Evolutionary conservation across 1,140 invertebrate species (phyloP), one percentile per base, ranked within the genome.

Genomic region (Lasioglossum baleicum): DNA sequence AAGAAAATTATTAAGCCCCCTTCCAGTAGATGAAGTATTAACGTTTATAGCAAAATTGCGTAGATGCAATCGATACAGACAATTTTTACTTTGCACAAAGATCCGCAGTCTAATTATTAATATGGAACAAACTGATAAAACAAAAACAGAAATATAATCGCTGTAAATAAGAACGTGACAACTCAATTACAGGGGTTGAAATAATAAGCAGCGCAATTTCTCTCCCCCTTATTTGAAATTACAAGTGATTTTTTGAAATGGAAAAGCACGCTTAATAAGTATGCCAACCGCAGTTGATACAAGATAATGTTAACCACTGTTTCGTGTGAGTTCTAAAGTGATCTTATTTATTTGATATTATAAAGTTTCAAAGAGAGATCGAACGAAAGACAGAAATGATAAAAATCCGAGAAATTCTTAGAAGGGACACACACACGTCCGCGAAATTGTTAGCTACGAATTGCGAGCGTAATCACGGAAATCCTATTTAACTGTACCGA

Each of bases 401-500:
- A 22, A 5, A 20, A 20, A 17, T 10, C 7, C n/a, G 8, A 69
- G 26, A 68, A 56, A 48, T 48, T 5, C 15, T 4, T 6, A 7
- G 20, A 20, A 3, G n/a, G 58, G 2, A 11, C 20, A n/a, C 26
- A 26, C 22, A 10, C 22, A 10, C 17, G 60, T 61, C n/a, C 26
- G 64, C 15, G n/a, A 42, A 67, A 60, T 66, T 64, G 42, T 80
- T 73, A 58, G 77, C 61, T 80, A 66, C 61, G 77, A 56, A 74
- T 75, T 56, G n/a, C 51, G 40, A 63, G 51, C 53, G n/a, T 80
- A 83, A 83, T 83, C 82, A 76, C 70, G 82, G 64, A 74, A 80
- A 82, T 53, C 72, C 63, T 73, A 82, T 75, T 85, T 86, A 77
- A 80, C 75, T 67, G 60, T 82, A 48, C 48, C 80, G 73, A 76